Evolutionary conservation across 2,113 vertebrate species (phyloP).

Genomic region (Dicentrarchus labrax): DNA sequence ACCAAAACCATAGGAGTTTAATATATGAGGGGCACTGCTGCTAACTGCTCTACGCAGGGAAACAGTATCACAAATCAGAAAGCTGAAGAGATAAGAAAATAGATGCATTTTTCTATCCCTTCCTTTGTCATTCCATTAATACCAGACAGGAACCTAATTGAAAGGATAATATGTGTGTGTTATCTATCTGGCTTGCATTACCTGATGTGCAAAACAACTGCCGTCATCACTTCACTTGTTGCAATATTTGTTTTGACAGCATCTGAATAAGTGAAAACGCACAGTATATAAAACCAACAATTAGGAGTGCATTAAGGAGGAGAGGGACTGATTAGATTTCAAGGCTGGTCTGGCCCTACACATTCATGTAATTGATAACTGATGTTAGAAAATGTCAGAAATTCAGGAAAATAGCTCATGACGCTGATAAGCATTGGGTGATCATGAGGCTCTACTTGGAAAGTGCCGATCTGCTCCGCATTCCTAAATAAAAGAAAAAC

Average conservation of each 20-base stretch:
- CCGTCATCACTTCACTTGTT: constrained; percentile 34
- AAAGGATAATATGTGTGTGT: constrained; percentile 13
- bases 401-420: constrained; percentile 44
- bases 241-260: constrained; percentile 42
- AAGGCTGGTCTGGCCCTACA: background rate
- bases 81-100: background rate
- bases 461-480: constrained; percentile 13
- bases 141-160: constrained; percentile 2
- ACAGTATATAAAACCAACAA: constrained; percentile 38
- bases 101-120: background rate
- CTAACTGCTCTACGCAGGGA: background rate
- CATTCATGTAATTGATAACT: constrained; percentile 33
- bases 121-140: constrained; percentile 10
- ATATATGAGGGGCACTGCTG: background rate
- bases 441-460: constrained; percentile 29
- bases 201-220: constrained; percentile 7
- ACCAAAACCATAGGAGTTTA: background rate
- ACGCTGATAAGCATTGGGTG: constrained; percentile 40
- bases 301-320: constrained; percentile 17
- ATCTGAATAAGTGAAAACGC: constrained; percentile 18
- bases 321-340: background rate
- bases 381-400: constrained; percentile 14
- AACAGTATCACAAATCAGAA: background rate
- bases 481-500: constrained; percentile 66
- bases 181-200: constrained; percentile 15